Evolutionary conservation across 1,140 invertebrate species (phyloP), one percentile per base, ranked within the genome.

Genomic region (Pinna nobilis): DNA sequence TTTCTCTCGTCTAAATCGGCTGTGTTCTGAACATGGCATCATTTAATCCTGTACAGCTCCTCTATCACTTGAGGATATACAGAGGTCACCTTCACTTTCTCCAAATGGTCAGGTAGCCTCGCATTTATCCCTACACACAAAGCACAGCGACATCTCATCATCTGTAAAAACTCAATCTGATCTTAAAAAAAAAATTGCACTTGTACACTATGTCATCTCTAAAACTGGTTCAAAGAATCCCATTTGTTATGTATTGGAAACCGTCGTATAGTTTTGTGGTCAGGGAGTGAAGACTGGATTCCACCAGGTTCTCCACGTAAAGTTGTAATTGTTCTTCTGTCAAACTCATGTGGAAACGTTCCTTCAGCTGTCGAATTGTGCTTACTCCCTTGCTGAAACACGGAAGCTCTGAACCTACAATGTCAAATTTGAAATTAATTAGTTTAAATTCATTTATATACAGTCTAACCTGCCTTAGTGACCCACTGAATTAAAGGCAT

Each of bases 201-300:
- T 18, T 35, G 15, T 35, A 18, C 20, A 13, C n/a, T 20, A n/a
- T 35, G 7, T 15, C 13, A 32, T 6, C 13, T 57, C 30, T 33
- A 55, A 23, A 28, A 55, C n/a, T 41, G n/a, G 15, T 44, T 90
- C 85, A 94, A 44, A 93, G 88, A 74, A 99, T 99, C 74, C 98
- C 98, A 91, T 99, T 99, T 74, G 98, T 98, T 81, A 98, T 94
- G 91, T 99, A 99, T 91, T 99, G 98, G 90, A 98, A 99, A 81
- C 96, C 95, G 91, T 99, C 98, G 89, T 99, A 99, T 15, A 99
- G 92, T 88, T 97, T 96, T 3, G 98, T 99, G 55, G 97, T 99
- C 66, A 98, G 92, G 33, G 98, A 99, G 88, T 98, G 94, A 41
- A 98, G 93, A 87, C 96, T 97, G 77, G 95, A 94, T 81, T 98